phyloP scores from a whole-genome alignment of 2,113 vertebrate genomes.

The Saguinus imperator region DNA sequence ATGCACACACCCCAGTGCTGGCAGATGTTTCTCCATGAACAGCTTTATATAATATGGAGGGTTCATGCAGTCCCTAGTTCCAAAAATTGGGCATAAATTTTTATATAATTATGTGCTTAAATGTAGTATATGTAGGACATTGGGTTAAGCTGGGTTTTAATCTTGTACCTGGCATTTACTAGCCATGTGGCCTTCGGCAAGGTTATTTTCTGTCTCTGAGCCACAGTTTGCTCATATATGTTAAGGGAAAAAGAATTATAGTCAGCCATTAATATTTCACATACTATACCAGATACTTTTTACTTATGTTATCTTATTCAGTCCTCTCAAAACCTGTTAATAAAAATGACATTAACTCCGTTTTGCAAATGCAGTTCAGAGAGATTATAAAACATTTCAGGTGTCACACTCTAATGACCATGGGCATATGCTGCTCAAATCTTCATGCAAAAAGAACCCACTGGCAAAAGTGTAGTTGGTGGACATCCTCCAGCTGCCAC shows the following conservation, averaged over 20 bases:
- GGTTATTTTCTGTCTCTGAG: neutral
- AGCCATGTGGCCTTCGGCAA: neutral
- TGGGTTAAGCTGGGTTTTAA: neutral
- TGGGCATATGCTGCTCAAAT: neutral
- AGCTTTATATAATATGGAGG: neutral
- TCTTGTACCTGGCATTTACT: neutral
- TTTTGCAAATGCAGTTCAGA: neutral
- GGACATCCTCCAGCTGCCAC: neutral
- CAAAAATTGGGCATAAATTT: neutral
- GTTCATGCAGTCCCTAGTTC: neutral
- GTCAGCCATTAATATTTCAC: neutral
- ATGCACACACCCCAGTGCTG: neutral
- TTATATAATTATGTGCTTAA: neutral
- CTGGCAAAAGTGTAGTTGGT: no score
- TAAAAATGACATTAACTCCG: neutral
- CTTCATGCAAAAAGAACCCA: neutral
- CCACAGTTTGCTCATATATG: neutral
- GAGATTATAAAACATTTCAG: neutral
- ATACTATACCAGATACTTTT: neutral
- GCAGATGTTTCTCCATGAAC: neutral
- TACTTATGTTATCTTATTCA: neutral
- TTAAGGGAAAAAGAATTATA: neutral
- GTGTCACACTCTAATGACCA: no score
- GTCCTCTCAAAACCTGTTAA: neutral
- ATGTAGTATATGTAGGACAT: neutral